Percentiles rank a stretch among this genome's conserved stretches.
These are phyloP conservation scores for Ptilorrhoa leucosticta DNA, from an alignment of 2,113 vertebrate genomes.

Conservation along the genomic window DNA sequence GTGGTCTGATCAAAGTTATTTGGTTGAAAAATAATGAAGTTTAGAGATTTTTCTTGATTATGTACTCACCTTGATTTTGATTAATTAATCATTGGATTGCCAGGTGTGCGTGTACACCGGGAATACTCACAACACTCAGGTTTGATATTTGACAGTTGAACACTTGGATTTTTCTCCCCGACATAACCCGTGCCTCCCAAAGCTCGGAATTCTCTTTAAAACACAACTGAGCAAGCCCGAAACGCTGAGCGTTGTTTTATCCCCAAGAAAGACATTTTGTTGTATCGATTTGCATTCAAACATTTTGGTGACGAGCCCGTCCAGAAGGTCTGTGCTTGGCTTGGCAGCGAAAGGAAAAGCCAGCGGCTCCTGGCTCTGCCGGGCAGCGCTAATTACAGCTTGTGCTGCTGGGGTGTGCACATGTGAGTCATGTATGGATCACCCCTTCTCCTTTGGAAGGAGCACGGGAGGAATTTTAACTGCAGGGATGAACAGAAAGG, in stretches of 20 bases:
- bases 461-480: slow-evolving; percentile 17
- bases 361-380: not conserved
- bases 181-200: not conserved
- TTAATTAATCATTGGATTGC: not conserved
- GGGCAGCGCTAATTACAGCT: slow-evolving; percentile 16
- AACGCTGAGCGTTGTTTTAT: not conserved
- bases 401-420: not conserved
- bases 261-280: not conserved
- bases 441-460: slow-evolving; percentile 20
- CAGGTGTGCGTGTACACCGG: not conserved
- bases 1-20: not conserved
- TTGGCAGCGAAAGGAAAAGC: not conserved
- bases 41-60: not conserved
- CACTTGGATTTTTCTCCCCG: not conserved
- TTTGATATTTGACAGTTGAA: not conserved
- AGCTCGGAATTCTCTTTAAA: not conserved
- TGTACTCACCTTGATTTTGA: not conserved
- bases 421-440: slow-evolving; percentile 1
- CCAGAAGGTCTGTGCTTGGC: not conserved
- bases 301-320: not conserved
- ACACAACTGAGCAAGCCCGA: not conserved
- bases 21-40: not conserved
- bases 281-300: not conserved
- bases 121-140: not conserved
- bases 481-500: slow-evolving; percentile 44